Percentiles rank a stretch among this genome's conserved stretches.
phyloP scores from a whole-genome alignment of 1,140 invertebrate genomes.

The Yoshiicerus persimilis region DNA sequence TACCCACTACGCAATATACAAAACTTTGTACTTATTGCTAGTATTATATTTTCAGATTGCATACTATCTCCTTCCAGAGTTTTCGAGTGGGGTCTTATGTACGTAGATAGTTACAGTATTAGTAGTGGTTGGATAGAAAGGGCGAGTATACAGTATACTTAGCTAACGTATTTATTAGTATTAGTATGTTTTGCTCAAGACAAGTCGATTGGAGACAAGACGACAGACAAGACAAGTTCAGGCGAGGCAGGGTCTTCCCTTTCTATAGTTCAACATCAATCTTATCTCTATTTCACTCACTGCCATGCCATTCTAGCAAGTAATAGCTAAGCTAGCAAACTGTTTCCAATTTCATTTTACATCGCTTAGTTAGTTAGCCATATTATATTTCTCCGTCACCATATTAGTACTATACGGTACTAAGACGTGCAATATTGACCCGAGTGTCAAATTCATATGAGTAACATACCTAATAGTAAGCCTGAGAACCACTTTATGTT shows the following conservation, averaged over 20 bases:
- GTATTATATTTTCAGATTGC: too few relatives aligned
- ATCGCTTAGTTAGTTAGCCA: background rate
- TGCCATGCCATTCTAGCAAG: background rate
- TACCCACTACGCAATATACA: background rate
- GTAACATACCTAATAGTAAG: background rate
- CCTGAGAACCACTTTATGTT: background rate
- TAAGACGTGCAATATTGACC: background rate
- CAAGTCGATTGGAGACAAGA: background rate
- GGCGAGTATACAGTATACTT: too few relatives aligned
- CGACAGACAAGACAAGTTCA: background rate
- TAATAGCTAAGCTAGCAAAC: background rate
- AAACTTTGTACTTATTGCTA: too few relatives aligned
- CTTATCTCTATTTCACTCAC: background rate
- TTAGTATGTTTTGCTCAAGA: background rate
- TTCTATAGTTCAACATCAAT: conserved; percentile 2
- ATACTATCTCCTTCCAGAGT: background rate
- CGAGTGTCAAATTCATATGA: background rate
- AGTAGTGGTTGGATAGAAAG: background rate
- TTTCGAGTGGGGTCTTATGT: background rate
- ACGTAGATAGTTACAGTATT: background rate
- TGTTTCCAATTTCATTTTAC: conserved; percentile 18
- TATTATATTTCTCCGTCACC: background rate
- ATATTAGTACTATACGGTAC: background rate
- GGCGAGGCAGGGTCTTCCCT: background rate
- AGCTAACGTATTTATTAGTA: background rate